phyloP scores from a whole-genome alignment of 2,797 vertebrate species.

The Diplodus puntazzo region DNA sequence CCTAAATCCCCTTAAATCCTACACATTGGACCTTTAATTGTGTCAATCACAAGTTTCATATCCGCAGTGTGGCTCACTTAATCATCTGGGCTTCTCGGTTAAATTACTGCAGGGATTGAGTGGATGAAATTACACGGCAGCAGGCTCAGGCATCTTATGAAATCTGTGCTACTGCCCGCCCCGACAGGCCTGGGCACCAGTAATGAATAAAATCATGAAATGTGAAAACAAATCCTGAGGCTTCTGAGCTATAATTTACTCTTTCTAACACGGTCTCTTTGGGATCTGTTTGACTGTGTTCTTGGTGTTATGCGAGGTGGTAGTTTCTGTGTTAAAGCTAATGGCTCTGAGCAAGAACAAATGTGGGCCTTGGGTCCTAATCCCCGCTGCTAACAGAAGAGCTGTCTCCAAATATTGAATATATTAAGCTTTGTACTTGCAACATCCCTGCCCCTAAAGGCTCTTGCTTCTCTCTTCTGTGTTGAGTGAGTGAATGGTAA shows the following conservation, averaged over 20 bases:
- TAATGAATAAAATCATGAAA: constrained; percentile 41
- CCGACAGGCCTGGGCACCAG: neutral
- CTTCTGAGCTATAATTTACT: constrained; percentile 34
- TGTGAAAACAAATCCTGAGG: constrained; percentile 46
- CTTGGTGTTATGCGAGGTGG: constrained; percentile 42
- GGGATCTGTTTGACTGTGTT: constrained; percentile 44
- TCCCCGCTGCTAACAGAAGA: constrained; percentile 58
- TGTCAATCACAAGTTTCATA: constrained; percentile 18
- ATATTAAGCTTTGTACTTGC: constrained; percentile 60
- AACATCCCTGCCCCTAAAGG: constrained; percentile 50
- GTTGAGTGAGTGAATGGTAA: constrained; percentile 42
- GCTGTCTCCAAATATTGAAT: constrained; percentile 72
- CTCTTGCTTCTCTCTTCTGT: constrained; percentile 43
- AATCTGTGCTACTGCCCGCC: constrained; percentile 1
- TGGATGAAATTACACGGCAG: constrained; percentile 11
- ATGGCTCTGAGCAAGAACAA: constrained; percentile 69
- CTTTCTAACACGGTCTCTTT: constrained; percentile 36
- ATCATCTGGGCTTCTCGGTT: constrained; percentile 6
- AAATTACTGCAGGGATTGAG: constrained; percentile 19
- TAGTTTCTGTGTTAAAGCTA: constrained; percentile 57
- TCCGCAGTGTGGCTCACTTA: constrained; percentile 8
- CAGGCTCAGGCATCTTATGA: constrained; percentile 17
- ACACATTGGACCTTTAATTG: constrained; percentile 11
- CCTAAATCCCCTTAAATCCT: too few species aligned
- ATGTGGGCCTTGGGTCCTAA: constrained; percentile 60